These are phyloP conservation scores for Luehdorfia chinensis DNA, from an alignment of 1,140 invertebrate species.

Conservation along the genomic window DNA sequence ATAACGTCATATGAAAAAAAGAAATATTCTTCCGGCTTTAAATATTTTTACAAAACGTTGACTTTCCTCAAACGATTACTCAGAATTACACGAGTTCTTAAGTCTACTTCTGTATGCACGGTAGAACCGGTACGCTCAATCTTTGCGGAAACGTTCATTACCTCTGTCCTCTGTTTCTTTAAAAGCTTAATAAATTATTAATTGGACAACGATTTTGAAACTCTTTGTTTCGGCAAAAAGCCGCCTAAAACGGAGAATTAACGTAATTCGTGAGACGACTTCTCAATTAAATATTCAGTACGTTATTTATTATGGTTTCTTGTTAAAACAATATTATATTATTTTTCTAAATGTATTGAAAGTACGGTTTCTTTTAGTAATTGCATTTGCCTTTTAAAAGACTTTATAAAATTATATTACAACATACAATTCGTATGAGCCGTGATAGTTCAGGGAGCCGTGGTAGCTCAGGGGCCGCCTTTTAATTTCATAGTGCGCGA, in stretches of 20 bases:
- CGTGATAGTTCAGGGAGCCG: too few relatives aligned
- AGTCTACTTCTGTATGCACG: constrained; percentile 40
- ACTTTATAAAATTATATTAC: too few relatives aligned
- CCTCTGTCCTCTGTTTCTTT: constrained; percentile 37
- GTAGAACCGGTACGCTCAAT: constrained; percentile 24
- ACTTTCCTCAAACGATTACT: constrained; percentile 40
- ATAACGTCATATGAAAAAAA: too few relatives aligned
- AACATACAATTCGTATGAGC: too few relatives aligned
- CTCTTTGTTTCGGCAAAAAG: constrained; percentile 29
- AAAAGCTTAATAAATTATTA: constrained; percentile 62
- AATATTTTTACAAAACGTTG: constrained; percentile 42
- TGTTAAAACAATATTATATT: too few relatives aligned
- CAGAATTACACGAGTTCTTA: constrained; percentile 47
- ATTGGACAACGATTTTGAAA: constrained; percentile 41
- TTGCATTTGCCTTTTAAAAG: too few relatives aligned
- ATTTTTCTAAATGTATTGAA: too few relatives aligned
- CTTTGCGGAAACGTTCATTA: constrained; percentile 44
- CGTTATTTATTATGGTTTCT: constrained; percentile 17
- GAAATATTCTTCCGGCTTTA: constrained; percentile 17
- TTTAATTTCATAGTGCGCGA: too few relatives aligned
- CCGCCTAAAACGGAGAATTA: constrained; percentile 20
- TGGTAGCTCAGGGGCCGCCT: too few relatives aligned
- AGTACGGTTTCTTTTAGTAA: too few relatives aligned
- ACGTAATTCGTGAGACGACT: constrained; percentile 20
- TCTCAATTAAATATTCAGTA: constrained; percentile 34